Evolutionary conservation across 2,797 vertebrate species (phyloP), one percentile per base, ranked within the genome.

Genomic region (Aulostomus chinensis): DNA sequence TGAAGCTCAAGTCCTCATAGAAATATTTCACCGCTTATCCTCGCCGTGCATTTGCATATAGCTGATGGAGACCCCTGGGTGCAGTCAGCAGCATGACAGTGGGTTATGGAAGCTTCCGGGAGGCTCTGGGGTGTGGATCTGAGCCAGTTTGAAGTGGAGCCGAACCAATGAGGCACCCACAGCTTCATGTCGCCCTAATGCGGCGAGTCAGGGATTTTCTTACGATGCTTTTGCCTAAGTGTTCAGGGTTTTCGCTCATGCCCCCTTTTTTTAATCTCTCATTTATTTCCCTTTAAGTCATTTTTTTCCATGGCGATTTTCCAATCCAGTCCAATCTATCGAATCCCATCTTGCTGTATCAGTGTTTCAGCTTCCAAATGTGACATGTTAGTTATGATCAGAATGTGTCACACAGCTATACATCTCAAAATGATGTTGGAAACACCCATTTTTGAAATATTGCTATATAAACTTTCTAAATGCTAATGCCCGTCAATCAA

Each of bases 131-230:
- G 84, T 89, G 86, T 85, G 85, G 85, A 86, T 82, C 86, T 89
- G 89, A 90, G 89, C 87, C 89, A 88, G 88, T 88, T 88, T 91
- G 81, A 89, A 87, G 82, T 72, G 76, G 68, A 81, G 83, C 85
- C 73, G 80, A 89, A 89, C 85, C 85, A 84, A 89, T 87, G 82
- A 81, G 85, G 86, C 86, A 89, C 90, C 89, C 90, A 90, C 89
- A 80, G 90, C 80, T 89, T 90, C 83, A 79, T 91, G 88, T 91
- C 69, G 78, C 86, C 88, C 86, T 91, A 90, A 92, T 87, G 86
- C 81, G 72, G 86, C 85, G 83, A 88, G 85, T 85, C 81, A 77
- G 81, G 86, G 89, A 91, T 91, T 89, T 91, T 86, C 87, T 86
- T 81, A 78, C 78, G 86, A 74, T 58, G 77, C 58, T 67, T 85